Base-by-base conservation (phyloP, 2,113 vertebrate genomes). In the Sitta europaea region DNA sequence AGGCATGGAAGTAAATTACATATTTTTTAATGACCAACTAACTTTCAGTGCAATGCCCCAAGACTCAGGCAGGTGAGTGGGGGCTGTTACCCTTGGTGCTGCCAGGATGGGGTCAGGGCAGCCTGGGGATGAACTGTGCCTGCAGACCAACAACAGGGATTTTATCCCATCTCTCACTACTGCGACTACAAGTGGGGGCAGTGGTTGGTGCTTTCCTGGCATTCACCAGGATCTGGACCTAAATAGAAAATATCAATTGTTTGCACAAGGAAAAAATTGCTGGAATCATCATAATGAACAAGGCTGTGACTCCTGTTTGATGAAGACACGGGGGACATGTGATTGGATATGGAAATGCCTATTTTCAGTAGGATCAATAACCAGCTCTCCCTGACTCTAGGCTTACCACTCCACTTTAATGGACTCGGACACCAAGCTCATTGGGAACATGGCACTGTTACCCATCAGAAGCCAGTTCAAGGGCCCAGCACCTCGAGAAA, bases 401-500 rank as follows among this genome's bases (percentile, higher is more conserved):
- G 99, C 99, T 93, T 99, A 99, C 97, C 99, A 99, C 89, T 99
- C 99, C 31, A 98, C 92, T 75, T 96, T 99, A 90, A 98, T 99
- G 99, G 98, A 98, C 86, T 83, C 98, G 0, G 99, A 99, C 65
- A 99, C 98, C 96, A 99, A 99, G 75, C 80, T 99, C 62, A 97
- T 99, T 94, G 99, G 99, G 63, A 99, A 99, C 86, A 99, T 99
- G 99, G 99, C 99, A 3, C 80, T 99, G 95, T 96, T 99, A 54
- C 99, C 99, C 45, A 97, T 99, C 73, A 98, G 98, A 94, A 99
- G 99, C 78, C 99, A 99, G 96, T 99, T 99, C 96, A 99, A 99
- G 97, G 99, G 99, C 68, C 99, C 99, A 11, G 99, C 99, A 11
- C 98, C 99, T 55, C 98, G 98, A 96, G 99, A 99, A 96, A 99